A percentile compares a stretch with the other conserved stretches of the same genome.
phyloP scores from a whole-genome alignment of 2,113 vertebrate genomes.

The Zingel zingel region DNA sequence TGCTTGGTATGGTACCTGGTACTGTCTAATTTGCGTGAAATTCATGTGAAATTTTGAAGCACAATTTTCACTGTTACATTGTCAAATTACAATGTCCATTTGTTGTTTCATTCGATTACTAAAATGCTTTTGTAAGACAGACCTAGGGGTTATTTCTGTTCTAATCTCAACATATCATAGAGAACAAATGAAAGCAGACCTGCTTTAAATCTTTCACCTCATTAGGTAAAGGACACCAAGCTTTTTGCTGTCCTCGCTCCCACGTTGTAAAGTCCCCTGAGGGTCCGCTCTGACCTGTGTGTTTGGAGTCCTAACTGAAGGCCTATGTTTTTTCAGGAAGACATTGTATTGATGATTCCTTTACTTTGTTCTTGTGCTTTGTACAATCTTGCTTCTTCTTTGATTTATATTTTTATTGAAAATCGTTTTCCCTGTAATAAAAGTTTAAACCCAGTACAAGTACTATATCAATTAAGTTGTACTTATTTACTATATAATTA shows the following conservation, averaged over 20 bases:
- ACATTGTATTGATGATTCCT: background rate
- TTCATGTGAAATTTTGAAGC: fast-evolving
- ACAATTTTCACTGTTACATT: background rate
- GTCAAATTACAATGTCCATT: background rate
- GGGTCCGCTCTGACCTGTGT: background rate
- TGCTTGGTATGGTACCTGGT: too few species aligned
- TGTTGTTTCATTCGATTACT: background rate
- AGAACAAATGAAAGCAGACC: background rate
- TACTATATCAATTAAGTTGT: background rate
- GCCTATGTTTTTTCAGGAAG: background rate
- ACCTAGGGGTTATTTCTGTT: background rate
- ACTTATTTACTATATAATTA: background rate
- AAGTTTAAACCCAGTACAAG: background rate
- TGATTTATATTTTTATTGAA: background rate
- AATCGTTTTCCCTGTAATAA: background rate
- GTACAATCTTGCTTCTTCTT: background rate
- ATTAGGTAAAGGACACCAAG: background rate
- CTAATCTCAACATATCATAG: too few species aligned
- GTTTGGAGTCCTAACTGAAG: background rate
- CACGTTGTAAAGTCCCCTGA: background rate
- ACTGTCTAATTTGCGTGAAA: background rate
- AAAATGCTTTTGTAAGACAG: background rate
- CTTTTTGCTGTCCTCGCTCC: background rate
- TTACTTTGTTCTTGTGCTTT: background rate
- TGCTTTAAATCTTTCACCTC: background rate